Evolutionary conservation across 2,797 vertebrate genomes (phyloP).

Genomic region (Trachops cirrhosus): DNA sequence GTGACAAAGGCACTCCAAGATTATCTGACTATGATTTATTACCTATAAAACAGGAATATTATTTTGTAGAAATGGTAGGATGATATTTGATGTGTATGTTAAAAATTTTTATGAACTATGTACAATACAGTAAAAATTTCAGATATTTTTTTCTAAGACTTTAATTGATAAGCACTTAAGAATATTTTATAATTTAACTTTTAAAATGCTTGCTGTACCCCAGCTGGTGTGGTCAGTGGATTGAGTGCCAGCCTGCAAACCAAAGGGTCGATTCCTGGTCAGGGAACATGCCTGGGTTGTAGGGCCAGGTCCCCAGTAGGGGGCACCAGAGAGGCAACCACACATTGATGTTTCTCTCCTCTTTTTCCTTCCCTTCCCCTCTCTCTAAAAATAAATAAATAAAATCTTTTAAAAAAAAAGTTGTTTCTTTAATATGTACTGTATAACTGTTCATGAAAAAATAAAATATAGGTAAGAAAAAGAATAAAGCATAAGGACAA

Average conservation of each 20-base stretch:
- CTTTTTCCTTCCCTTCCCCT: no score
- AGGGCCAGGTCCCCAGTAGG: no score
- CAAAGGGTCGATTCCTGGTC: no score
- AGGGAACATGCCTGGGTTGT: no score
- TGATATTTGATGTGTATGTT: not conserved
- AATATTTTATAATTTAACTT: constrained; percentile 2
- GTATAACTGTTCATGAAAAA: not conserved
- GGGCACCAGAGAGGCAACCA: no score
- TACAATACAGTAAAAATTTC: constrained; percentile 12
- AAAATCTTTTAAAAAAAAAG: no score
- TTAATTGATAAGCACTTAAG: not conserved
- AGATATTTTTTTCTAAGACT: not conserved
- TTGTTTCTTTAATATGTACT: not conserved
- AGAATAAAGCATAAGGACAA: constrained; percentile 14
- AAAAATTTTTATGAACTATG: constrained; percentile 18
- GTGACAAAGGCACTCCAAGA: not conserved
- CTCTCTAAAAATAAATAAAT: no score
- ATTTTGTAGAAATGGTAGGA: constrained; percentile 14
- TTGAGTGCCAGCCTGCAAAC: no score
- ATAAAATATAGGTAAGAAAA: not conserved
- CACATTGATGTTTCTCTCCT: no score
- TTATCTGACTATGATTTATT: not conserved
- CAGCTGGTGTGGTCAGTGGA: no score
- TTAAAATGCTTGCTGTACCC: not conserved
- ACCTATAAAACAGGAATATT: not conserved